Conservation (phyloP, 2,888 invertebrate genomes). For the Cryptocheilus praepositus region DNA sequence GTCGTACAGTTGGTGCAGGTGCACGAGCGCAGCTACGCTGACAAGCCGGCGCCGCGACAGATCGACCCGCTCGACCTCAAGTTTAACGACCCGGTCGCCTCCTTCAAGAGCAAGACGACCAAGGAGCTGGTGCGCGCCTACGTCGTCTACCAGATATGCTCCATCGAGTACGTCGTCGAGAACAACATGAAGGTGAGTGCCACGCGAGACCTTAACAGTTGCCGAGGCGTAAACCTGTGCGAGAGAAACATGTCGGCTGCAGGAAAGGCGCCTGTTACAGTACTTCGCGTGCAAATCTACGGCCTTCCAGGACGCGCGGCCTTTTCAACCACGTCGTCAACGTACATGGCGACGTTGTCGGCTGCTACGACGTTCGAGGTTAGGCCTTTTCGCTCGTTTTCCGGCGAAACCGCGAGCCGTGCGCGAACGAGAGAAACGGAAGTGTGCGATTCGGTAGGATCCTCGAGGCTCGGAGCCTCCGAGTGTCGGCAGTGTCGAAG, state of each 20-base stretch:
- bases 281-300: no score
- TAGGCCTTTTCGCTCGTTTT: conserved; percentile 11
- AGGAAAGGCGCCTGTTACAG: no score
- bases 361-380: conserved; percentile 19
- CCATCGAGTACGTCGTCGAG: conserved; percentile 90
- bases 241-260: no score
- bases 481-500: no score
- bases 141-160: conserved; percentile 93
- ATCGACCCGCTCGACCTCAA: conserved; percentile 87
- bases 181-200: conserved; percentile 93
- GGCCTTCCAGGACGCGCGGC: background rate
- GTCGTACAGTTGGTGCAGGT: conserved; percentile 62
- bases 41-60: conserved; percentile 62
- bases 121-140: conserved; percentile 93
- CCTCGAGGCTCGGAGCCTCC: no score
- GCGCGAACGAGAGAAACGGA: no score
- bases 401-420: background rate
- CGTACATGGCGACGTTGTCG: conserved; percentile 11
- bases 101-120: conserved; percentile 97
- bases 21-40: conserved; percentile 57
- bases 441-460: no score
- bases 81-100: conserved; percentile 92
- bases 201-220: no score
- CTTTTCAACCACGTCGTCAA: conserved; percentile 3
- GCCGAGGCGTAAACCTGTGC: no score